Base-by-base conservation (phyloP, 2,888 invertebrate genomes). In the Pogonocherus hispidulus region DNA sequence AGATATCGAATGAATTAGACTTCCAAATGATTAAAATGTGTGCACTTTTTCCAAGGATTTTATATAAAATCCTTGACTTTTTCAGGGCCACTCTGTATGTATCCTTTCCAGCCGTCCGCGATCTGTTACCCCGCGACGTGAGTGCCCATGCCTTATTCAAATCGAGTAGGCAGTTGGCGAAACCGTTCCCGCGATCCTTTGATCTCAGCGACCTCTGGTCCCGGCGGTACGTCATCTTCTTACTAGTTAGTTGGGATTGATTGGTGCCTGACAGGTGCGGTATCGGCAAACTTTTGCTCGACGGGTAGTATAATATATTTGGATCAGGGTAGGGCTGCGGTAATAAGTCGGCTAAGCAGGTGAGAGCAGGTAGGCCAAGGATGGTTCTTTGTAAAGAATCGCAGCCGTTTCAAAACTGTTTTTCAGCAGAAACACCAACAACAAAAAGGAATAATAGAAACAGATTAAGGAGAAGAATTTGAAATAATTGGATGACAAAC, bases 241-340 rank as follows among this genome's bases (percentile, higher is more conserved):
- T 56, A 66, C 71, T 71, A 66, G 71, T 71, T 71, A 71, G 64
- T 63, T 63, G 63, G 65, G 69, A 71, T 71, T 69, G 71, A 71
- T 71, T 66, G 66, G 69, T 64, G 66, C 60, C 63, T 71, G 68
- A 68, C 66, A 68, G 71, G 60, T 64, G 71, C 66, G 59, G 52
- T 68, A 62, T 67, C 49, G 67, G 64, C 60, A 64, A 35, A 67
- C 60, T 64, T 70, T 70, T 66, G 66, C 63, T 63, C 66, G 70
- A 54, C 54, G 35, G 70, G 51, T 70, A 66, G 67, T 67, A 63
- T 0, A n/a, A 0, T 32, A 8, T 32, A 11, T 44, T 54, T 49
- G 55, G 67, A 60, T 60, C 70, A 63, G 32, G 52, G 23, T 16
- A 22, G 52, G 55, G 35, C 32, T 35, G 19, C 35, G 47, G 20